These are phyloP conservation scores for Chloroceryle aenea DNA, from an alignment of 2,113 vertebrate genomes.

Conservation along the genomic window DNA sequence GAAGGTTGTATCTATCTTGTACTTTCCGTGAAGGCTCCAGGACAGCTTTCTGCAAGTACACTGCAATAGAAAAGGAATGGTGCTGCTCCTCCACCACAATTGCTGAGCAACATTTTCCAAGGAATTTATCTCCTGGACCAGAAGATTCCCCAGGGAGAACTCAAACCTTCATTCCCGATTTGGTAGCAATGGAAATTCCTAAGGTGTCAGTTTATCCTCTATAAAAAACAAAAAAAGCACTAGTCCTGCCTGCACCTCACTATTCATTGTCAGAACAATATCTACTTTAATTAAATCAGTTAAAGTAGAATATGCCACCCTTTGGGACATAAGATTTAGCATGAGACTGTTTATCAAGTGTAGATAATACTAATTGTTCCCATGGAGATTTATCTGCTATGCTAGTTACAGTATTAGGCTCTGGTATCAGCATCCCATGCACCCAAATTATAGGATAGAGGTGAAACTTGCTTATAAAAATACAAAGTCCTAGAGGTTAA, in stretches of 20 bases:
- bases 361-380: conserved; percentile 78
- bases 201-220: conserved; percentile 45
- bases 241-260: conserved; percentile 4
- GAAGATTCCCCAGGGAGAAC: conserved; percentile 52
- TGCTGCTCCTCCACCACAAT: neutral
- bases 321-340: conserved; percentile 74
- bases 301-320: conserved; percentile 72
- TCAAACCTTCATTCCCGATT: conserved; percentile 62
- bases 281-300: conserved; percentile 73
- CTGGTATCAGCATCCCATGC: conserved; percentile 49
- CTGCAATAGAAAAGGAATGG: neutral
- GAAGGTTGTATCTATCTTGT: neutral
- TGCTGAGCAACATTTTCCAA: conserved; percentile 18
- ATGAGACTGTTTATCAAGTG: conserved; percentile 75
- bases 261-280: conserved; percentile 61
- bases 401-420: conserved; percentile 55
- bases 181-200: conserved; percentile 45
- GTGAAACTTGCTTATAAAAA: conserved; percentile 57
- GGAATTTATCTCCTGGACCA: conserved; percentile 48
- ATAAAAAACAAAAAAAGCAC: neutral
- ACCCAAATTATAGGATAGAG: conserved; percentile 41
- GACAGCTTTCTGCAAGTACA: neutral
- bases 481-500: conserved; percentile 17
- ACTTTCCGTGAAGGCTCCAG: neutral
- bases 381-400: conserved; percentile 70